phyloP scores from a whole-genome alignment of 2,888 invertebrate species.

The Drosophila subquinaria region DNA sequence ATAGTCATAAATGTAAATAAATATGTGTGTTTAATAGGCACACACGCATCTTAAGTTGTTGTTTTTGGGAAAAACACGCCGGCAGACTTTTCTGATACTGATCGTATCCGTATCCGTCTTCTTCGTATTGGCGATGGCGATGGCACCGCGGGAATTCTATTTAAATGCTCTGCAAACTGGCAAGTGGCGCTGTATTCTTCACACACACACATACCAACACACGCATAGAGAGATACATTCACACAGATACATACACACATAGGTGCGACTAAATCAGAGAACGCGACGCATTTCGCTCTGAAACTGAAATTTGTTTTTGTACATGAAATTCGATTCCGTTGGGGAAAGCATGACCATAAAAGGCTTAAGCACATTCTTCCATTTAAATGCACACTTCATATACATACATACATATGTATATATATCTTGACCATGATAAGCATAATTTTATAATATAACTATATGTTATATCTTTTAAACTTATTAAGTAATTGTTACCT shows the following conservation, averaged over 20 bases:
- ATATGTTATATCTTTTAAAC: not conserved
- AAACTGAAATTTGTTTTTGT: slow-evolving; percentile 66
- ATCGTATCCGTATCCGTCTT: slow-evolving; percentile 57
- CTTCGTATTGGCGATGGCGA: slow-evolving; percentile 35
- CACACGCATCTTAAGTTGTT: slow-evolving; percentile 9
- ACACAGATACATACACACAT: slow-evolving; percentile 1
- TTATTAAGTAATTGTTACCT: slow-evolving; percentile 12
- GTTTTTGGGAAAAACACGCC: slow-evolving; percentile 42
- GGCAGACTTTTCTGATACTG: slow-evolving; percentile 36
- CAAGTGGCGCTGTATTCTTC: slow-evolving; percentile 67
- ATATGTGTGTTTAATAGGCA: not conserved
- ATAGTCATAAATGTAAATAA: not conserved
- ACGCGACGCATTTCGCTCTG: slow-evolving; percentile 55
- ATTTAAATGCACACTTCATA: slow-evolving; percentile 3
- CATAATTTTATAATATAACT: not conserved
- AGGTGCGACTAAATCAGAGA: slow-evolving; percentile 24
- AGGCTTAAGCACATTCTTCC: slow-evolving; percentile 65
- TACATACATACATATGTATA: not conserved
- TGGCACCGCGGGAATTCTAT: slow-evolving; percentile 69
- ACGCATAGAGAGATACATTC: slow-evolving; percentile 5
- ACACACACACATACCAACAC: slow-evolving; percentile 15
- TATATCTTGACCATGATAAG: not conserved
- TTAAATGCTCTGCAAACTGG: slow-evolving; percentile 71
- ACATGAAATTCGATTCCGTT: slow-evolving; percentile 84
- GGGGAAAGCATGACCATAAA: slow-evolving; percentile 80